phyloP scores from a whole-genome alignment of 30 jellyfish, hydroid and myxozoan species.

The Sanderia malayensis region DNA sequence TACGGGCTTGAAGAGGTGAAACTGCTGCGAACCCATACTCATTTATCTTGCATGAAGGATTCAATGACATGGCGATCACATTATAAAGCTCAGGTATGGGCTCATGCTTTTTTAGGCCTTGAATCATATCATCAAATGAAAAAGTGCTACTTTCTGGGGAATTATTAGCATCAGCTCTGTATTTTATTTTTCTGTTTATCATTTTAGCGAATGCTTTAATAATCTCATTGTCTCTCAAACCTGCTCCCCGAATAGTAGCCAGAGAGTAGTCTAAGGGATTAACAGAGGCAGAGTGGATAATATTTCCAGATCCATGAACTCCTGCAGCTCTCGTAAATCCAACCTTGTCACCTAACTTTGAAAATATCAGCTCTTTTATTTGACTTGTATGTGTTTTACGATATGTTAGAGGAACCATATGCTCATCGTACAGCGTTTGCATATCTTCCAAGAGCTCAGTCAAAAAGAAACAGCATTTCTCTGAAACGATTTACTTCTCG shows the following conservation, averaged over 20 bases:
- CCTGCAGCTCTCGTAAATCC: constrained; percentile 13
- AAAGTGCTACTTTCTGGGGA: constrained; percentile 8
- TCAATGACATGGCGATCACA: no score
- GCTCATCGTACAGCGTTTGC: constrained; percentile 9
- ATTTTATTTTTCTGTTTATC: constrained; percentile 12
- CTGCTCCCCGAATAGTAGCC: constrained; percentile 13
- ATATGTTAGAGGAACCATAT: constrained; percentile 11
- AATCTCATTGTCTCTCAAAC: constrained; percentile 18
- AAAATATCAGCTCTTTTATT: constrained; percentile 5
- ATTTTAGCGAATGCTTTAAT: constrained; percentile 7
- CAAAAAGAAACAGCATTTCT: constrained; percentile 10
- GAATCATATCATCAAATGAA: constrained; percentile 7
- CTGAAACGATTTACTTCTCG: constrained; percentile 11
- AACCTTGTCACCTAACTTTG: constrained; percentile 14
- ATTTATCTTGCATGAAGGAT: constrained; percentile 11
- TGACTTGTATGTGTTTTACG: constrained; percentile 9
- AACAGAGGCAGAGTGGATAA: constrained; percentile 14
- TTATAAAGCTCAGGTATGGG: constrained; percentile 15
- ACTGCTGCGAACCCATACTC: constrained; percentile 15
- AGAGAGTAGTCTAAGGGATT: constrained; percentile 19
- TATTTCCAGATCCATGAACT: constrained; percentile 9
- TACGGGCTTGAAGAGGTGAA: constrained; percentile 19
- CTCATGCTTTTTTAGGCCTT: constrained; percentile 11
- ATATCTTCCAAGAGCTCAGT: constrained; percentile 14
- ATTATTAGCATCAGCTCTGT: constrained; percentile 2